Percentiles rank a stretch among this genome's conserved stretches.
These are phyloP conservation scores for Orchesellides sinensis DNA, from an alignment of 2,888 invertebrate genomes.

Conservation along the genomic window DNA sequence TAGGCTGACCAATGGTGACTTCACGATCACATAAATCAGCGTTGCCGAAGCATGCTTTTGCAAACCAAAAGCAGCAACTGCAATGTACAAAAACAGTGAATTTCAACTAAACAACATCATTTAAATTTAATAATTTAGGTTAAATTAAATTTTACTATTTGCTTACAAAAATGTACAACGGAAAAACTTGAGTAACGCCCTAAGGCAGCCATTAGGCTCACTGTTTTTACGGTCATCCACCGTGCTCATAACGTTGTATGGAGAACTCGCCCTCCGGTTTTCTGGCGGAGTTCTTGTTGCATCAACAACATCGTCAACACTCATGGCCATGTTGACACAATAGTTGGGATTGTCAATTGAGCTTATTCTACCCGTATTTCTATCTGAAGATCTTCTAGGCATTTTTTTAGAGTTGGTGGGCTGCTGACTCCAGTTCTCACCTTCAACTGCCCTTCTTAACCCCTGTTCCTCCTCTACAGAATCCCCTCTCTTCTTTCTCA, in stretches of 20 bases:
- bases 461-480: constrained; percentile 6
- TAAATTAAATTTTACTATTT: not conserved
- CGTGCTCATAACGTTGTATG: constrained; percentile 61
- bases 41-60: constrained; percentile 82
- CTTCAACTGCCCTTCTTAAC: constrained; percentile 13
- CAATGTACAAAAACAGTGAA: constrained; percentile 67
- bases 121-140: not conserved
- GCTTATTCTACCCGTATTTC: constrained; percentile 62
- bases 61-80: constrained; percentile 88
- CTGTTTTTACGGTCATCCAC: constrained; percentile 29
- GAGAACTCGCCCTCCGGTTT: constrained; percentile 50
- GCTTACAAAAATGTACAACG: constrained; percentile 66
- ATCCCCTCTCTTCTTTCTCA: constrained; percentile 8
- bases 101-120: not conserved
- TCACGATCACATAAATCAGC: constrained; percentile 87
- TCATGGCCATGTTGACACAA: constrained; percentile 64
- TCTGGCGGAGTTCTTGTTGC: constrained; percentile 51
- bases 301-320: constrained; percentile 55
- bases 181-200: constrained; percentile 34
- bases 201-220: constrained; percentile 38
- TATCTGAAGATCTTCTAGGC: constrained; percentile 57
- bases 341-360: constrained; percentile 67
- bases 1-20: constrained; percentile 84
- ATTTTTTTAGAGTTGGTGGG: constrained; percentile 47
- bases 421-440: constrained; percentile 42